phyloP scores from a whole-genome alignment of 2,888 invertebrate species.

The Leptopilina myrica region DNA sequence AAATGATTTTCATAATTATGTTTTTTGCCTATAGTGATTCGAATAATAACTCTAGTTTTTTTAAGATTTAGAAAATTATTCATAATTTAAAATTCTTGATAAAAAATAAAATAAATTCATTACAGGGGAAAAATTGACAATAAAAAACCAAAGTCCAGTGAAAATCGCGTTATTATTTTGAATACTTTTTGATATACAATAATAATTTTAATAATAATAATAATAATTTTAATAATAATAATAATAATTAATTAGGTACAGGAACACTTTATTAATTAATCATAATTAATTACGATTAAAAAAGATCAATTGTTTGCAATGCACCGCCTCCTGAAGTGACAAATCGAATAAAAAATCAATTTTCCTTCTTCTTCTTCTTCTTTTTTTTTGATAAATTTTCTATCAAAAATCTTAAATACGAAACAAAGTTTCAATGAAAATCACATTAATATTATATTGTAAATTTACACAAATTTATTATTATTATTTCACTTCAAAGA shows the following conservation, averaged over 20 bases:
- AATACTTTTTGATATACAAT: slow-evolving; percentile 73
- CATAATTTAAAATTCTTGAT: no score
- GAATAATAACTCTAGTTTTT: no score
- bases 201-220: slow-evolving; percentile 63
- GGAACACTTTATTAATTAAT: slow-evolving; percentile 74
- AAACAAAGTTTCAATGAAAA: not conserved
- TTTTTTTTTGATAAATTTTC: slow-evolving; percentile 9
- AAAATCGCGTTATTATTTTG: slow-evolving; percentile 76
- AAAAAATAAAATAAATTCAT: not conserved
- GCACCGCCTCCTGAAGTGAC: slow-evolving; percentile 51
- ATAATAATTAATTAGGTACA: slow-evolving; percentile 72
- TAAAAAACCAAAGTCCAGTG: slow-evolving; percentile 64
- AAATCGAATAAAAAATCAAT: slow-evolving; percentile 27
- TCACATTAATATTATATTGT: slow-evolving; percentile 43
- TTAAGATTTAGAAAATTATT: no score
- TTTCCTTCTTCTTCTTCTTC: no score
- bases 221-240: slow-evolving; percentile 59
- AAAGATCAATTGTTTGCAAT: slow-evolving; percentile 58
- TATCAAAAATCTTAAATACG: not conserved
- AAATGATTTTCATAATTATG: slow-evolving; percentile 42
- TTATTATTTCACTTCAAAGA: slow-evolving; percentile 47
- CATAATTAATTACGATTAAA: slow-evolving; percentile 67
- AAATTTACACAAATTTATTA: no score
- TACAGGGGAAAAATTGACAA: not conserved
- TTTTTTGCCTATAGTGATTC: no score